These are phyloP conservation scores for Pelagia noctiluca DNA, from an alignment of 30 jellyfish, hydroid and myxozoan genomes.

Conservation along the genomic window DNA sequence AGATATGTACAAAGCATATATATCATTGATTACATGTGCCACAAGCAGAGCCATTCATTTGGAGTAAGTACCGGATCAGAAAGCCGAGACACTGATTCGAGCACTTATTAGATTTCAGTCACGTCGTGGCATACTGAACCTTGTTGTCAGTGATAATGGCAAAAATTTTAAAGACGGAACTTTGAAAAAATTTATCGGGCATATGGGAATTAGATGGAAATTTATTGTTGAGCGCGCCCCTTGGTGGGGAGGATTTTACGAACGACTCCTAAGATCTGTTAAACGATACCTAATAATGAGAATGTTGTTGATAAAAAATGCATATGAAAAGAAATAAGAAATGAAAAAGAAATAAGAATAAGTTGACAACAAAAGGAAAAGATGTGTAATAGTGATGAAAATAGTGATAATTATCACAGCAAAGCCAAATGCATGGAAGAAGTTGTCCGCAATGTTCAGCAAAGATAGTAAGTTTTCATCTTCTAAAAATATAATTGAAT, in stretches of 20 bases:
- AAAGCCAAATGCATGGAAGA: slow-evolving; percentile 9
- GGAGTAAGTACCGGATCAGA: slow-evolving; percentile 66
- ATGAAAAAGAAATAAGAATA: no score
- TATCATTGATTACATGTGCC: slow-evolving; percentile 50
- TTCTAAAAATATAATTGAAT: background rate
- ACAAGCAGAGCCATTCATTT: slow-evolving; percentile 72
- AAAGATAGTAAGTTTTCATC: slow-evolving; percentile 13
- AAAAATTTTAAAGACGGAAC: slow-evolving; percentile 56
- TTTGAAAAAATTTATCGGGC: slow-evolving; percentile 48
- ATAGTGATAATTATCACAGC: no score
- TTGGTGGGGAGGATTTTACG: slow-evolving; percentile 62
- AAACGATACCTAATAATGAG: slow-evolving; percentile 66
- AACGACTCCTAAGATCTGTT: slow-evolving; percentile 54
- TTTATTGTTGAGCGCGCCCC: slow-evolving; percentile 74
- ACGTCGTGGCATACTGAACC: slow-evolving; percentile 55
- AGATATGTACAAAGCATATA: slow-evolving; percentile 30
- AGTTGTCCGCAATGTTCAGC: no score
- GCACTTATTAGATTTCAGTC: slow-evolving; percentile 61
- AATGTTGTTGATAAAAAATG: no score
- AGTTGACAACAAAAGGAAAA: no score
- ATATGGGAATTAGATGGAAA: slow-evolving; percentile 69
- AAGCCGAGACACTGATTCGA: slow-evolving; percentile 56
- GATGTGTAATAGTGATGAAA: no score
- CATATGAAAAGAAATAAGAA: no score
- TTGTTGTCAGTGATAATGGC: slow-evolving; percentile 63